phyloP scores from a whole-genome alignment of 2,113 vertebrate genomes.

The Peromyscus leucopus region DNA sequence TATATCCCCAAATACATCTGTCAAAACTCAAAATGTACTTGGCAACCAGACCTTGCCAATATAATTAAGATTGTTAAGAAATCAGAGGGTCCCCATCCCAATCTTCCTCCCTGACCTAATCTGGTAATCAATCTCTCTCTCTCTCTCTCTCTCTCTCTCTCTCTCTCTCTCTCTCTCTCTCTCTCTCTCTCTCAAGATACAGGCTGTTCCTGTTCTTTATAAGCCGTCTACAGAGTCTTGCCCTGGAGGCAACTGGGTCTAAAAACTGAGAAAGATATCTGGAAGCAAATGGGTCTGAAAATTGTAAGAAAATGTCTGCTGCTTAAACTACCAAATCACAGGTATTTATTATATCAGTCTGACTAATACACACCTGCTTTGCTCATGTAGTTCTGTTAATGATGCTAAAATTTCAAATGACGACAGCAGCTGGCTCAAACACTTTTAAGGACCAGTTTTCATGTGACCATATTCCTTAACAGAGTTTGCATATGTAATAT shows the following conservation, averaged over 20 bases:
- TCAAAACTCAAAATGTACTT: not conserved
- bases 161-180: too few species aligned
- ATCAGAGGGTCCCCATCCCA: not conserved
- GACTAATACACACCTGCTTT: not conserved
- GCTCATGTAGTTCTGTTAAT: not conserved
- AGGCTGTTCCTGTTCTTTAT: not conserved
- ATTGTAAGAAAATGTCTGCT: not conserved
- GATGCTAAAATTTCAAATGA: not conserved
- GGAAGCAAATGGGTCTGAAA: not conserved
- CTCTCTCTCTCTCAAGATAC: not conserved
- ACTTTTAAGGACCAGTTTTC: not conserved
- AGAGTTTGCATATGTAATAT: not conserved
- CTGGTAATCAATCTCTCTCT: not conserved
- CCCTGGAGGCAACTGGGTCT: not conserved
- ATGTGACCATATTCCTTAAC: not conserved
- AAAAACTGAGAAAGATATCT: not conserved
- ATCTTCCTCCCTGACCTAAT: not conserved
- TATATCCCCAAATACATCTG: not conserved
- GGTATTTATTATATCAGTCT: not conserved
- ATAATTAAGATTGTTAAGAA: not conserved
- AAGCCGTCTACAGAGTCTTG: not conserved
- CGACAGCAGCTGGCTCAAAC: not conserved
- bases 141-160: not conserved
- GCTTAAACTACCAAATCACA: not conserved
- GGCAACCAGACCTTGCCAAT: not conserved